Percentiles rank a stretch among this genome's conserved stretches.
phyloP scores from a whole-genome alignment of 2,113 vertebrate genomes.

The Pomatostomus ruficeps region DNA sequence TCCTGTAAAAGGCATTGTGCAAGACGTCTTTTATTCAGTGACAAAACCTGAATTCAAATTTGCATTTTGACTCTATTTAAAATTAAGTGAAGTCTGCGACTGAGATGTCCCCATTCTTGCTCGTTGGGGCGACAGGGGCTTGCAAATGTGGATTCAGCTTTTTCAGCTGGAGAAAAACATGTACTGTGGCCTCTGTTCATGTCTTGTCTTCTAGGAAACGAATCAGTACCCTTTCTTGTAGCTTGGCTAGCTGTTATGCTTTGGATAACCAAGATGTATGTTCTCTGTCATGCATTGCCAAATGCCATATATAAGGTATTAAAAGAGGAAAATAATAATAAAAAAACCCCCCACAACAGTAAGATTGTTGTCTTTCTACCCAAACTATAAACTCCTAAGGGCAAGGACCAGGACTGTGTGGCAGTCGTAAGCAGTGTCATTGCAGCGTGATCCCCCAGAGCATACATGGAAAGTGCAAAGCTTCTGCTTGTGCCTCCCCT shows the following conservation, averaged over 20 bases:
- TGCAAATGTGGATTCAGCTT: neutral
- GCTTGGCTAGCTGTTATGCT: neutral
- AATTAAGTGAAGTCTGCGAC: neutral
- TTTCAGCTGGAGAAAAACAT: neutral
- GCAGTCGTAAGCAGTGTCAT: neutral
- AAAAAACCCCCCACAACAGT: fast-evolving
- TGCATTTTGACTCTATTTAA: neutral
- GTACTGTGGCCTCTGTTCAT: neutral
- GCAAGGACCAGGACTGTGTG: neutral
- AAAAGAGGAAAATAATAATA: neutral
- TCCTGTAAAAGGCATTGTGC: neutral
- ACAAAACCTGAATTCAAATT: neutral
- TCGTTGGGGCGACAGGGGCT: neutral
- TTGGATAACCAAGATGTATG: neutral
- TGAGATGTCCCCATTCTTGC: neutral
- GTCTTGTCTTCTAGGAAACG: neutral
- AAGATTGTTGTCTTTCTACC: neutral
- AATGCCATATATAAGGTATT: neutral
- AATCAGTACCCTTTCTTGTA: neutral
- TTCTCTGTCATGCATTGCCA: neutral
- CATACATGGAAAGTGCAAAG: neutral
- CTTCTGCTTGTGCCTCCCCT: neutral
- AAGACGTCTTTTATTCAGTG: neutral
- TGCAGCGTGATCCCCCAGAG: fast-evolving
- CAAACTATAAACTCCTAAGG: neutral